Evolutionary conservation across 1,140 invertebrate genomes (phyloP), one percentile per base, ranked within the genome.

Genomic region (Drosophila persimilis): DNA sequence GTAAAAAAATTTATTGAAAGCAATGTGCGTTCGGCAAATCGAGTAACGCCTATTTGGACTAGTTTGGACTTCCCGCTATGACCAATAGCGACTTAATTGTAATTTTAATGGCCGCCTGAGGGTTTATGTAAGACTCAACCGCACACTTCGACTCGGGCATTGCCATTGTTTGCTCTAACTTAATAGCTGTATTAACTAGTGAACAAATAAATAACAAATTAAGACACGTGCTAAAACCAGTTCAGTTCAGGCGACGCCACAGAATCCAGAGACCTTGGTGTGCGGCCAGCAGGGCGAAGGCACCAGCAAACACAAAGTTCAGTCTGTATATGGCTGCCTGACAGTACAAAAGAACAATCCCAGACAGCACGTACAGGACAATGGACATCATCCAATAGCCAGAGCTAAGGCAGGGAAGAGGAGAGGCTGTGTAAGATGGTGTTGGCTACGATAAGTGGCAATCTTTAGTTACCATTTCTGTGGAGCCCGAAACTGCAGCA

Each of bases 321-420:
- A 94, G 89, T 13, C 93, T 79, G 67, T 92, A 93, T 7, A 94
- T 74, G 0, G 93, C 92, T n/a, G 93, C 90, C 35, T 94, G 92
- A 9, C 93, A 93, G 60, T 94, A 92, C 3, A 93, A 88, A 46
- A 94, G 76, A 31, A 92, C 91, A 29, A 92, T 77, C 7, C 93
- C 89, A 13, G 93, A 93, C 35, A 93, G 84, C 2, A 92, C 59
- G 62, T 93, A 93, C 2, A 94, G 69, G 13, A 93, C n/a, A 2
- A 92, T 71, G 6, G 92, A 81, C 1, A 94, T 59, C 29, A 91
- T 41, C 51, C 91, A 91, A 80, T 93, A 93, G 59, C 92, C 90
- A 39, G 35, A 39, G 35, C 35, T 39, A 39, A 39, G 35, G 11
- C 0, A 39, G 35, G 11, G 3, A 39, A 39, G 35, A 13, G 3